Base-by-base conservation (phyloP, 1,140 invertebrate genomes). In the Vollenhovia emeryi region DNA sequence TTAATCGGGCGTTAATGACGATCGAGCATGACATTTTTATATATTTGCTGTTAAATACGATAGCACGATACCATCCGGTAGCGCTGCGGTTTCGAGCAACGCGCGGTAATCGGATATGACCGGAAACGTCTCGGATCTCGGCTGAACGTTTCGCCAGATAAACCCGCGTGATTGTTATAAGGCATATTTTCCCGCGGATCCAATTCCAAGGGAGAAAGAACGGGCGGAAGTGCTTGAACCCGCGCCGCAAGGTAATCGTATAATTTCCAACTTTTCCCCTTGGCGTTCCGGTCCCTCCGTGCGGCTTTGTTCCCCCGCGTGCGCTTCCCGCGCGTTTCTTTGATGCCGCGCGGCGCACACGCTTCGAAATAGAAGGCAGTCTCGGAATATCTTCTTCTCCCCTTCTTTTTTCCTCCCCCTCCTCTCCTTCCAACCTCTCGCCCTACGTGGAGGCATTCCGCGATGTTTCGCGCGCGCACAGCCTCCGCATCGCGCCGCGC, bases 211-310 rank as follows among this genome's bases (percentile, higher is more conserved):
- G n/a, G 66, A 69, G 62, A 40, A 45, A 40, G 60, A 40, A 48
- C 43, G 57, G 21, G n/a, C 27, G 27, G 13, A 43, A 71, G 50
- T 48, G 15, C 66, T 64, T 24, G 66, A 82, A 82, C 40, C 36
- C 7, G 40, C 21, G 62, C 48, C 36, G 62, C 50, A 2, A 68
- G 59, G 21, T 52, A 50, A 71, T 87, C 60, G 18, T 52, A 33
- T 36, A 85, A 71, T 85, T 78, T 88, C 64, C 48, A 85, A 85
- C 74, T 85, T 85, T 66, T 73, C 27, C 66, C 57, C 43, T 55
- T 18, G 79, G 7, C 30, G 55, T 45, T 75, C 18, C 27, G 52
- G 30, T 64, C 78, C 24, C 21, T 57, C 8, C 86, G 66, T 50
- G n/a, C n/a, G 48, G 78, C 66, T 82, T 82, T 82, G 66, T 82